These are phyloP conservation scores for Holothuria leucospilota DNA, from an alignment of 53 echinoderm and acorn worm genomes.

Conservation along the genomic window DNA sequence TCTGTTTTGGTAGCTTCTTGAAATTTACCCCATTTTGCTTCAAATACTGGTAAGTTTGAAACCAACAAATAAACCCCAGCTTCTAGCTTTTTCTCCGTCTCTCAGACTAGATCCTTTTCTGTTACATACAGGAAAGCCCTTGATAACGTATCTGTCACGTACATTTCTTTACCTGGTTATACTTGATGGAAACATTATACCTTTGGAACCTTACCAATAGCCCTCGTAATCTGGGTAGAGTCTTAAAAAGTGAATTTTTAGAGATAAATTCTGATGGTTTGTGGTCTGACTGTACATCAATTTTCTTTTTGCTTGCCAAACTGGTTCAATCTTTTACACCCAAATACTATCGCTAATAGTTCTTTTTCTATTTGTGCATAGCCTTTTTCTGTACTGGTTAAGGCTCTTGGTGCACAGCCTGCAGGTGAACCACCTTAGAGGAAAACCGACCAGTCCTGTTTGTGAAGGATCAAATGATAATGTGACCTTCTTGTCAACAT, in stretches of 20 bases:
- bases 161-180: slow-evolving; percentile 55
- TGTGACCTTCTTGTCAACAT: slow-evolving; percentile 25
- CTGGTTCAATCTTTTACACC: slow-evolving; percentile 49
- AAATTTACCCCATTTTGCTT: too few relatives aligned
- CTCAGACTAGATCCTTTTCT: too few relatives aligned
- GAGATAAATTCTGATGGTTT: too few relatives aligned
- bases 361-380: slow-evolving; percentile 73
- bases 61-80: too few relatives aligned
- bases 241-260: slow-evolving; percentile 35
- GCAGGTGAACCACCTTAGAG: slow-evolving; percentile 28
- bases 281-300: slow-evolving; percentile 43
- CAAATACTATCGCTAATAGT: background rate
- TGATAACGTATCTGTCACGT: slow-evolving; percentile 49
- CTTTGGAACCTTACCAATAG: slow-evolving; percentile 58
- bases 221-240: slow-evolving; percentile 52
- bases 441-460: slow-evolving; percentile 10
- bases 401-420: slow-evolving; percentile 40
- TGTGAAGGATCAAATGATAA: slow-evolving; percentile 12
- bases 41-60: too few relatives aligned
- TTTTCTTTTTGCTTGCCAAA: slow-evolving; percentile 34
- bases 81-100: too few relatives aligned
- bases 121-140: too few relatives aligned
- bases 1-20: too few relatives aligned
- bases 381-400: slow-evolving; percentile 16
- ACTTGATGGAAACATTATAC: slow-evolving; percentile 38